A percentile compares a stretch with the other conserved stretches of the same genome.
Conservation (phyloP, 2,797 vertebrate species). For the Typhlichthys eigenmanni region DNA sequence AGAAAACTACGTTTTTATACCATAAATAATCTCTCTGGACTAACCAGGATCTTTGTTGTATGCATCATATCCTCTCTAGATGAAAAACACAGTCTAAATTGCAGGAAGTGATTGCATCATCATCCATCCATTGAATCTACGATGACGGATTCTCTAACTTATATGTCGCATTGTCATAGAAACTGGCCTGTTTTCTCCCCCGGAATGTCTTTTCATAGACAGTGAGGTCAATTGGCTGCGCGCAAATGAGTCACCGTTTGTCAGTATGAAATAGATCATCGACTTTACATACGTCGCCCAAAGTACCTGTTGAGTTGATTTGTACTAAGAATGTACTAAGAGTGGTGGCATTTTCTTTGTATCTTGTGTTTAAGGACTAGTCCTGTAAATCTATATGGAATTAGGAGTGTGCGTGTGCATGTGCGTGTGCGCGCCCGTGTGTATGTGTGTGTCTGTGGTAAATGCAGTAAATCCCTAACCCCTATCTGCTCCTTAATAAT, state of each 20-base stretch:
- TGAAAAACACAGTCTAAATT: not conserved
- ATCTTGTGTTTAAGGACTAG: not conserved
- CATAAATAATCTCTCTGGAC: too few relatives aligned
- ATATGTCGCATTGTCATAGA: slow-evolving; percentile 3
- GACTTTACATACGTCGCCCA: not conserved
- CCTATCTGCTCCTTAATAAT: too few relatives aligned
- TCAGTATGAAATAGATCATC: slow-evolving; percentile 8
- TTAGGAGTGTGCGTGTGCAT: not conserved
- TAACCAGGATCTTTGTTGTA: too few relatives aligned
- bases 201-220: slow-evolving; percentile 2
- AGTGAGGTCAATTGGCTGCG: slow-evolving; percentile 14
- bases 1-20: too few relatives aligned
- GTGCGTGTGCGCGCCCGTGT: not conserved
- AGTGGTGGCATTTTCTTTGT: slow-evolving; percentile 4
- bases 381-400: not conserved
- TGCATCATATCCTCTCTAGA: not conserved
- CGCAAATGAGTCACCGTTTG: slow-evolving; percentile 44
- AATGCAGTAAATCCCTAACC: too few relatives aligned
- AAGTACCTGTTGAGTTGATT: not conserved
- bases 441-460: not conserved
- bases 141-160: slow-evolving; percentile 5
- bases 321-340: slow-evolving; percentile 5
- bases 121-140: not conserved
- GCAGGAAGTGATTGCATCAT: slow-evolving; percentile 12
- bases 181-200: not conserved